Base-by-base conservation (phyloP, 2,113 vertebrate genomes). In the Syrmaticus mikado region DNA sequence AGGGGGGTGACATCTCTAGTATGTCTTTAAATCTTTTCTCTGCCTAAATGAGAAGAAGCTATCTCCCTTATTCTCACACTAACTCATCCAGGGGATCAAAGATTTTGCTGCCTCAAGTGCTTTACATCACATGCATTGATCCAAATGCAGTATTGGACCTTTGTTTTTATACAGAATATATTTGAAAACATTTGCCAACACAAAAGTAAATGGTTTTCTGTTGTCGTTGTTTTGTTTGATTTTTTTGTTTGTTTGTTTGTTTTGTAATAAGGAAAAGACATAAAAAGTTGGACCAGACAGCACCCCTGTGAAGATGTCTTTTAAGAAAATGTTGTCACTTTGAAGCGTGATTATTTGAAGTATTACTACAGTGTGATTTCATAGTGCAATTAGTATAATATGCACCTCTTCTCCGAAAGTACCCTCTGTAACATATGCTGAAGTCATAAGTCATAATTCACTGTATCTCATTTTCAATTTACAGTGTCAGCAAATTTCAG, bases 361-460 rank as follows among this genome's bases (percentile, higher is more conserved):
- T 65, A 96, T 68, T 93, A 93, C 79, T 76, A 87, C 10, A 87
- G 82, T 27, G 68, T 91, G 76, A 95, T 94, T 95, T 94, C 85
- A 91, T 52, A 64, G 67, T 61, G 82, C 94, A 95, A 97, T 96
- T 97, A 94, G 89, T 95, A 91, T 92, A 90, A 80, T 40, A 81
- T 32, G 5, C 65, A 93, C 76, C 73, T 96, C 72, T 89, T 74
- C 89, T 94, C 72, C 67, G 83, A 87, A 85, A 90, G 85, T 53
- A 83, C 46, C 41, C 72, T 87, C 72, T 70, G 71, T 85, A 96
- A 94, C 87, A 89, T 94, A 95, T 87, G 94, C 95, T 97, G 90
- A 96, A 93, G 93, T 95, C 87, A 82, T 82, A 96, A 95, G 74
- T 81, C 85, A 87, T 96, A 93, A 96, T 89, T 96, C 92, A 95